Evolutionary conservation across 2,797 vertebrate genomes (phyloP), one percentile per base, ranked within the genome.

Genomic region (Chelonia mydas): DNA sequence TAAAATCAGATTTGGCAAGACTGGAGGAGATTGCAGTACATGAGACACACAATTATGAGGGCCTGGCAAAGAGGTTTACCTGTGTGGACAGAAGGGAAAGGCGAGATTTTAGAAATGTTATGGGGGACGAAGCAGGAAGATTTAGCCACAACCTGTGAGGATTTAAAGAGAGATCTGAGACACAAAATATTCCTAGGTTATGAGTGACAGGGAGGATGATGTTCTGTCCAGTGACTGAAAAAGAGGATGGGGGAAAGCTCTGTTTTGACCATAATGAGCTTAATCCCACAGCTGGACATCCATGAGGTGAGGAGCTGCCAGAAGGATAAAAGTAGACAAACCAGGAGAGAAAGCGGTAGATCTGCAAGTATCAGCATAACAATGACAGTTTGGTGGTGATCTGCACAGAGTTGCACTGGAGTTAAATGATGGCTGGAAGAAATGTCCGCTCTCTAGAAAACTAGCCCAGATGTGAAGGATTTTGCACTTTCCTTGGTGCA

Each of bases 81-180:
- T 90, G 28, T 23, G 92, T 91, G 28, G 61, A 91, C 17, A 68
- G 77, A 45, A 87, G 92, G 79, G 74, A 93, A 91, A 82, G 72
- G 57, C 28, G 41, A 84, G 68, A 37, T 17, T 27, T 61, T 59
- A 84, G 84, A 86, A 41, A 87, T 6, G 3, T 53, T 92, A 45
- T 54, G 53, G 90, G 41, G 79, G 72, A 92, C 47, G 31, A 93
- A 83, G 37, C 28, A 86, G 41, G 45, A 95, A 61, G 93, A 92
- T 95, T 91, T 79, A 88, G 72, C 79, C 55, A 72, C 61, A 23
- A 10, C 72, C 61, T 92, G 8, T 90, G 16, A n/a, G 86, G 3
- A 7, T 76, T 16, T 13, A 77, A 47, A 49, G 72, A 92, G 33
- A 2, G 12, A 77, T 3, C 7, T 15, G 45, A 77, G 41, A 37